Conservation (phyloP, 2,113 vertebrate species). For the Tachuris rubrigastra region DNA sequence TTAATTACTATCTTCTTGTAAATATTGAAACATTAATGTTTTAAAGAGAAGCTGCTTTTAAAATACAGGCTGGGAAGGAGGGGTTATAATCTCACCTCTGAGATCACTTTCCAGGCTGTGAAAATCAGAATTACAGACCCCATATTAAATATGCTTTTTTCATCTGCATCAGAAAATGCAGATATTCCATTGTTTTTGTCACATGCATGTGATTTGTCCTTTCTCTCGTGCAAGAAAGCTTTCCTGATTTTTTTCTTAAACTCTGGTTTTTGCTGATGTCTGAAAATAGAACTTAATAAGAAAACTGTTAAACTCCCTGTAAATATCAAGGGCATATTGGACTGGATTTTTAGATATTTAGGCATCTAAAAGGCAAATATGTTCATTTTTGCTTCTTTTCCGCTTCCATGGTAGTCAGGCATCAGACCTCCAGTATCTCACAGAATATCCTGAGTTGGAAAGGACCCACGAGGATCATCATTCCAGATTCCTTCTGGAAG, state of each 20-base stretch:
- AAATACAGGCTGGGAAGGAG: not conserved
- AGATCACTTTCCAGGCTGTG: not conserved
- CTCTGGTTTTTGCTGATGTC: not conserved
- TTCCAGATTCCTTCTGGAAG: not conserved
- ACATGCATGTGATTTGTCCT: not conserved
- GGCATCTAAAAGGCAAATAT: not conserved
- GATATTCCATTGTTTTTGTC: not conserved
- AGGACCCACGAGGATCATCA: not conserved
- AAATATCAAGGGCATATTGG: not conserved
- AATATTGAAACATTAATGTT: not conserved
- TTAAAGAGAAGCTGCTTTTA: not conserved
- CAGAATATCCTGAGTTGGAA: not conserved
- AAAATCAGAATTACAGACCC: not conserved
- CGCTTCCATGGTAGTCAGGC: not conserved
- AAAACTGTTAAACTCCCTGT: not conserved
- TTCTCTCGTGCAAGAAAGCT: not conserved
- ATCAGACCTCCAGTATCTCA: not conserved
- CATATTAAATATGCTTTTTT: not conserved
- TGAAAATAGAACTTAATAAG: not conserved
- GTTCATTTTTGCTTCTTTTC: not conserved
- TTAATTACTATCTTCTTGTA: not conserved
- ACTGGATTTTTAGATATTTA: not conserved
- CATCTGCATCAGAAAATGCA: not conserved
- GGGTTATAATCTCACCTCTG: not conserved
- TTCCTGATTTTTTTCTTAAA: not conserved